phyloP scores from a whole-genome alignment of 2,888 invertebrate species.

The Osedax fenrisi region DNA sequence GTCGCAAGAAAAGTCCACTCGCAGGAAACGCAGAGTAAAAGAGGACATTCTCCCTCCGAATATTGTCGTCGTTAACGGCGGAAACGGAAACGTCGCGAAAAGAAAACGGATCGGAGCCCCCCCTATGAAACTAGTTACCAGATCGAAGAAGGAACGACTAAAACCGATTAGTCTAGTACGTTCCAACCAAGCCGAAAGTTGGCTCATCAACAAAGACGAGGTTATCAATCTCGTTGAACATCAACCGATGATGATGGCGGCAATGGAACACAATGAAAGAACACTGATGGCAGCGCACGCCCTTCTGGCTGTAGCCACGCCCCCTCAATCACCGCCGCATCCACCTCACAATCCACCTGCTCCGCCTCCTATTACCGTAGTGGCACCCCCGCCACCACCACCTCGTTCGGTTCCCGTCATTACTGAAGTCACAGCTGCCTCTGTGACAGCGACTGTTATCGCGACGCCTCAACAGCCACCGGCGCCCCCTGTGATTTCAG shows the following conservation, averaged over 20 bases:
- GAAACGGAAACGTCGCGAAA: background rate
- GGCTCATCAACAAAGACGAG: background rate
- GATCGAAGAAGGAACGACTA: background rate
- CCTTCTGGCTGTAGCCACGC: slow-evolving; percentile 6
- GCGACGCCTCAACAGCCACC: too few relatives aligned
- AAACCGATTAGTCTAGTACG: background rate
- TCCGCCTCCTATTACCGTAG: slow-evolving; percentile 4
- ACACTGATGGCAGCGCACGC: slow-evolving; percentile 1
- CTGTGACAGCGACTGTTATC: slow-evolving; percentile 26
- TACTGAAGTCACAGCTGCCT: background rate
- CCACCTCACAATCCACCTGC: slow-evolving; percentile 4
- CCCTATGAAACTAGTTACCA: background rate
- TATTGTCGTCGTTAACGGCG: background rate
- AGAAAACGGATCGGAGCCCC: background rate
- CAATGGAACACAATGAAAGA: background rate
- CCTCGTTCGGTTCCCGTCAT: background rate
- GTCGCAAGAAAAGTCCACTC: background rate
- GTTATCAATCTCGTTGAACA: too few relatives aligned
- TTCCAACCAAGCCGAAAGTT: background rate
- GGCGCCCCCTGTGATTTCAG: too few relatives aligned
- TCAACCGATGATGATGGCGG: background rate
- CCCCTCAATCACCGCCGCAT: background rate
- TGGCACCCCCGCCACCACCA: slow-evolving; percentile 3
- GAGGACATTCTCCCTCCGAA: background rate
- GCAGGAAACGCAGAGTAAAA: background rate